phyloP scores from a whole-genome alignment of 2,113 vertebrate genomes.

The Numida meleagris region DNA sequence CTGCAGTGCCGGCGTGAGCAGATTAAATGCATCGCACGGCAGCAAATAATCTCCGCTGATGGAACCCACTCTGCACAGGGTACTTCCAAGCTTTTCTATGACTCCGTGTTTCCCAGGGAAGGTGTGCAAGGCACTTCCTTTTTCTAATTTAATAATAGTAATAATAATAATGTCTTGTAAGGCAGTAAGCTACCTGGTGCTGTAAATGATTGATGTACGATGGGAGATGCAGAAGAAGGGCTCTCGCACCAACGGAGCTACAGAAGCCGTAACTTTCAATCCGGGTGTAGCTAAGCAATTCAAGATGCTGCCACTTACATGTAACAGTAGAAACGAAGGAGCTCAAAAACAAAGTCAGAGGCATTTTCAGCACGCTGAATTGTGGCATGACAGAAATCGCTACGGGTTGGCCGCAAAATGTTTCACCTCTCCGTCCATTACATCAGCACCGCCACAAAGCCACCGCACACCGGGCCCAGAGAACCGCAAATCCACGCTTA shows the following conservation, averaged over 20 bases:
- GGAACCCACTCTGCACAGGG: neutral
- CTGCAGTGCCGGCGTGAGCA: neutral
- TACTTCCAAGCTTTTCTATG: neutral
- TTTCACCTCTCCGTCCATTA: constrained; percentile 51
- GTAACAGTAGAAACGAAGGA: constrained; percentile 64
- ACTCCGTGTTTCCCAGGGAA: neutral
- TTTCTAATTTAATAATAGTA: neutral
- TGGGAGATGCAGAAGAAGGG: neutral
- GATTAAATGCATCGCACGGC: neutral
- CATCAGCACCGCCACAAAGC: neutral
- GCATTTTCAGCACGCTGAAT: constrained; percentile 30
- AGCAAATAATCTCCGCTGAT: neutral
- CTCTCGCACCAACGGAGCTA: neutral
- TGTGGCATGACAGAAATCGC: constrained; percentile 42
- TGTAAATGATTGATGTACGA: neutral
- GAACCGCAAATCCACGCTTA: constrained; percentile 53
- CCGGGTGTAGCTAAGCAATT: constrained; percentile 61
- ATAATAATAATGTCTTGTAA: neutral
- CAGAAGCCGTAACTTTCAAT: constrained; percentile 38
- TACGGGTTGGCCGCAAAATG: neutral
- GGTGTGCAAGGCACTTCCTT: neutral
- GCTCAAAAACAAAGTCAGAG: constrained; percentile 56
- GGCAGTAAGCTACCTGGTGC: neutral
- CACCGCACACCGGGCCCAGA: constrained; percentile 35
- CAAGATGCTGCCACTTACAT: constrained; percentile 63